Evolutionary conservation across 2,888 invertebrate species (phyloP), one percentile per base, ranked within the genome.

Genomic region (Abscondita cerata): DNA sequence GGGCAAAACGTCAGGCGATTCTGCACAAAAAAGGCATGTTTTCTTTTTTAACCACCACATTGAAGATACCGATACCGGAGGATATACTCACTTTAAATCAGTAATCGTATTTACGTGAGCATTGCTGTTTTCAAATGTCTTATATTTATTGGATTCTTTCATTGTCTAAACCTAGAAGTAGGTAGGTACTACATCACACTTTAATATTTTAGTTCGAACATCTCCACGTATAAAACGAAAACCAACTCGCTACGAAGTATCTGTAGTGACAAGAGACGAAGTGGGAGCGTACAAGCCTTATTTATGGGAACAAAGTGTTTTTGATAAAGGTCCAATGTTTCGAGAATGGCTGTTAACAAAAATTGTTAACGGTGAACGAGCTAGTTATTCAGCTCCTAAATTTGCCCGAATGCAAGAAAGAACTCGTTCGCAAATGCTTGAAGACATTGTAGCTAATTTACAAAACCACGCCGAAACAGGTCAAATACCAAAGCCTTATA

Each of bases 231-330:
- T 92, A 74, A 93, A 94, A 78, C 85, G 93, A 67, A 90, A 93
- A 75, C 91, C 94, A 19, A 93, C 94, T 12, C 85, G 92, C 73
- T 95, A 95, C 80, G 94, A 95, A 82, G 93, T 95, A 52, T 93
- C 94, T 0, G 95, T 96, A 38, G 96, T 96, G 55, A 95, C 95
- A 15, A 85, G 96, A 66, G 96, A 96, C 79, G 96, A 96, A 84
- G 96, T 96, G 38, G 95, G 95, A 40, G 96, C 96, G 69, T 96
- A 95, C 83, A 96, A 96, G 80, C 96, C 96, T 34, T 96, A 96
- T 82, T 86, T 96, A 52, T 95, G 95, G 95, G 95, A 96, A 80
- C 95, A 96, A 82, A 94, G 93, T 71, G 91, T 93, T 59, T 96
- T 96, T 78, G 93, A 95, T 79, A 95, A 95, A 84, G 95, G 95